A percentile compares a stretch with the other conserved stretches of the same genome.
Evolutionary conservation across 2,888 invertebrate species (phyloP).

Genomic region (Amphimallon solstitiale): DNA sequence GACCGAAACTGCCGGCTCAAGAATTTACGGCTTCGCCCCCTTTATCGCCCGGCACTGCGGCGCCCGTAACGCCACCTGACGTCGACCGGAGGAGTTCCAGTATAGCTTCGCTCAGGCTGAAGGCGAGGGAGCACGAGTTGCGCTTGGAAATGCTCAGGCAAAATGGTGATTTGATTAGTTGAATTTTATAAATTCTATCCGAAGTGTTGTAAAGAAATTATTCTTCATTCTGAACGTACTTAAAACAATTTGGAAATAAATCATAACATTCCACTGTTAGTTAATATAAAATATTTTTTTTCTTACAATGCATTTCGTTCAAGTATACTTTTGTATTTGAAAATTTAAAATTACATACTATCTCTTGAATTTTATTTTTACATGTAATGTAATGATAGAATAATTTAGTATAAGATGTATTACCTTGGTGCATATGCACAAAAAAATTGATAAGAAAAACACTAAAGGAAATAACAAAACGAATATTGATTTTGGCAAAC

Average conservation of each 20-base stretch:
- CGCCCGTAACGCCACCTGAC: conserved; percentile 65
- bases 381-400: no score
- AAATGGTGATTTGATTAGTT: conserved; percentile 83
- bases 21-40: conserved; percentile 67
- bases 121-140: conserved; percentile 90
- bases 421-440: no score
- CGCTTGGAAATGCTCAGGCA: conserved; percentile 85
- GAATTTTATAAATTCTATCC: conserved; percentile 58
- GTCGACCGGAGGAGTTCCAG: conserved; percentile 87
- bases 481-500: no score
- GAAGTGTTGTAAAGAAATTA: conserved; percentile 2
- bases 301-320: no score
- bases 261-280: no score
- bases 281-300: no score
- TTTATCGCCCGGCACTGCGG: conserved; percentile 65
- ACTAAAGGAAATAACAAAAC: no score
- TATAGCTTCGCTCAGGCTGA: conserved; percentile 86
- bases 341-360: no score
- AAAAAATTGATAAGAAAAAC: no score
- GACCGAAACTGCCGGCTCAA: conserved; percentile 67
- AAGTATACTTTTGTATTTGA: no score
- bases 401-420: no score
- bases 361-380: no score
- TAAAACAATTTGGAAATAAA: conserved; percentile 12
- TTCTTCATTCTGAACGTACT: not conserved